Conservation (phyloP, 1,140 invertebrate genomes). For the Trachymyrmex septentrionalis region DNA sequence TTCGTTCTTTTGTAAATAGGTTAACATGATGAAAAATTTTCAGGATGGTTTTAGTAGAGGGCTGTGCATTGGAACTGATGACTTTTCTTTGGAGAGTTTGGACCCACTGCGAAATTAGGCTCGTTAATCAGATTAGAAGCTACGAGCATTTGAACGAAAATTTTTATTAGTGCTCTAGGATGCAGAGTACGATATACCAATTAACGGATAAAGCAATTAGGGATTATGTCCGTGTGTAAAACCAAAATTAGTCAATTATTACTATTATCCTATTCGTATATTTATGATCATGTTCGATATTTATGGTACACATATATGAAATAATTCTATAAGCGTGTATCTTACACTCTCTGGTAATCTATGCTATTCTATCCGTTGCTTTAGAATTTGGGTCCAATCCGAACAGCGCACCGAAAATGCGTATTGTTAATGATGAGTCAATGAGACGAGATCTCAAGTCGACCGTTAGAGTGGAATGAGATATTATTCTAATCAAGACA, state of each 20-base stretch:
- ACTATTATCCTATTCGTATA: slow-evolving; percentile 72
- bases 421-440: slow-evolving; percentile 40
- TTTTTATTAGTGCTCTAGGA: slow-evolving; percentile 63
- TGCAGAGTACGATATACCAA: slow-evolving; percentile 58
- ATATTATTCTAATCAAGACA: slow-evolving; percentile 22
- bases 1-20: no score
- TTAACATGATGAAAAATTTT: slow-evolving; percentile 78
- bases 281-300: slow-evolving; percentile 79
- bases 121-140: neutral
- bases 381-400: slow-evolving; percentile 34
- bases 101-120: slow-evolving; percentile 88
- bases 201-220: slow-evolving; percentile 74
- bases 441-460: slow-evolving; percentile 47
- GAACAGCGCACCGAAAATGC: neutral
- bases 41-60: slow-evolving; percentile 95
- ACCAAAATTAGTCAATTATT: slow-evolving; percentile 85
- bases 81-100: slow-evolving; percentile 94
- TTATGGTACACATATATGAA: slow-evolving; percentile 69
- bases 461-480: neutral
- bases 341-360: slow-evolving; percentile 37
- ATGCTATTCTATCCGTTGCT: slow-evolving; percentile 40
- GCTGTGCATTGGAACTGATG: slow-evolving; percentile 92
- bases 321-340: slow-evolving; percentile 58
- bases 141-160: slow-evolving; percentile 48
- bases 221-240: slow-evolving; percentile 72